A percentile compares a stretch with the other conserved stretches of the same genome.
Evolutionary conservation across 2,797 vertebrate species (phyloP).

Genomic region (Lagodon rhomboides): DNA sequence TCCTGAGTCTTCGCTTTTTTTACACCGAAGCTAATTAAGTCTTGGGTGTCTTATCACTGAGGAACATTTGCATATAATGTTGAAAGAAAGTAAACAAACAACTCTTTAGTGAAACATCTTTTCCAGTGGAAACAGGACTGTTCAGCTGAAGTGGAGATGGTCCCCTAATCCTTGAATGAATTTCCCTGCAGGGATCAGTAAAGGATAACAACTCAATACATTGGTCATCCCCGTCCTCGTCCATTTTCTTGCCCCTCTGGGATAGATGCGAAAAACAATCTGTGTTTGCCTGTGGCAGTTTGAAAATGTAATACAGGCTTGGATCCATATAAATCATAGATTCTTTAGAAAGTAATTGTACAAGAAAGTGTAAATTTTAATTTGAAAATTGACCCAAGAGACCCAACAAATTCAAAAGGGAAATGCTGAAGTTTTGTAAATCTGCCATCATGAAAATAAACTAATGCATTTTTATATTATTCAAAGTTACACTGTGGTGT

Average conservation of each 20-base stretch:
- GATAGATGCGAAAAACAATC: not conserved
- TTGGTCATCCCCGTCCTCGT: not conserved
- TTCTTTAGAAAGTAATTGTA: not conserved
- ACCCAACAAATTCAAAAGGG: not conserved
- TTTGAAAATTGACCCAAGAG: not conserved
- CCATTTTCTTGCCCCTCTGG: not conserved
- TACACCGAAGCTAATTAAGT: slow-evolving; percentile 25
- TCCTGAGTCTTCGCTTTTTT: slow-evolving; percentile 6
- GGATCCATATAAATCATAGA: not conserved
- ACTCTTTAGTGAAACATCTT: not conserved
- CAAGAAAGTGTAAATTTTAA: not conserved
- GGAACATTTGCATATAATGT: slow-evolving; percentile 12
- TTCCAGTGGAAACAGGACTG: not conserved
- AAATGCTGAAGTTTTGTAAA: not conserved
- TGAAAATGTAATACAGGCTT: not conserved
- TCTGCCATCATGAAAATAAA: not conserved
- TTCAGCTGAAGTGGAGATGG: not conserved
- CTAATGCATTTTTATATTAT: not conserved
- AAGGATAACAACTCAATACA: no score
- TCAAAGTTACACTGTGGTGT: not conserved
- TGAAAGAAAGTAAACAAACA: not conserved
- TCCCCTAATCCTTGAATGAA: no score
- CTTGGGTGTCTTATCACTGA: slow-evolving; percentile 26
- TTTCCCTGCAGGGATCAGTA: no score
- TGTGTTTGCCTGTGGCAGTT: not conserved